Conservation (phyloP, 1,140 invertebrate species). For the Aplysia californica region DNA sequence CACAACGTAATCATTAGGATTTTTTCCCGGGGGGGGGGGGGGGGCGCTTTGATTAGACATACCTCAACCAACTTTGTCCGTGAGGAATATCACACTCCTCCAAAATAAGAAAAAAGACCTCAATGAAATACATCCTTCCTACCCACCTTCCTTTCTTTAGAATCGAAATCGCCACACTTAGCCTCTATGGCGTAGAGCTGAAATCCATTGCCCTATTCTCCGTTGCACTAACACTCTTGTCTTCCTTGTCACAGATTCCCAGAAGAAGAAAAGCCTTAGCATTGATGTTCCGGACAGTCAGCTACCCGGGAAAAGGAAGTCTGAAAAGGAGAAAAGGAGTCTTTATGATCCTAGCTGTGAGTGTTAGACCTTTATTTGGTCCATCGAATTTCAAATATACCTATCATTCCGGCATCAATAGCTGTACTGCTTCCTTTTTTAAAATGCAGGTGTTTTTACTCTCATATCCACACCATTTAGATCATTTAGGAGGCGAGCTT, state of each 20-base stretch:
- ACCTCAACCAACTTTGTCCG: too few species aligned
- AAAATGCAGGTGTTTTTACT: too few species aligned
- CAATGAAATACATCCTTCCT: not conserved
- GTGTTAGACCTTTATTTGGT: too few species aligned
- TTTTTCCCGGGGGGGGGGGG: too few species aligned
- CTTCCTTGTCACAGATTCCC: conserved; percentile 20
- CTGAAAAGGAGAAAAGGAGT: conserved; percentile 37
- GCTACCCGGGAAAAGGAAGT: conserved; percentile 26
- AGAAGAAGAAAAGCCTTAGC: conserved; percentile 31
- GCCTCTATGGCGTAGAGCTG: too few species aligned
- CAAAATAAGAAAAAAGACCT: not conserved
- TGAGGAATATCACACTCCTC: not conserved
- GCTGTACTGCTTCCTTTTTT: too few species aligned
- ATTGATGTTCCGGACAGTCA: conserved; percentile 26
- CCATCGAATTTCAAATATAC: too few species aligned
- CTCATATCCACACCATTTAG: too few species aligned
- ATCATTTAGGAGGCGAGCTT: too few species aligned
- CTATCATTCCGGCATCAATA: too few species aligned
- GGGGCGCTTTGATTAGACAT: too few species aligned
- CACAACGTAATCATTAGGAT: too few species aligned
- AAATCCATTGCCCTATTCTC: not conserved
- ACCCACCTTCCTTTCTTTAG: not conserved
- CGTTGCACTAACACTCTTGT: not conserved
- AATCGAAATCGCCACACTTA: not conserved
- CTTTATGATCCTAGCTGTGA: conserved; percentile 31